phyloP scores from a whole-genome alignment of 2,888 invertebrate genomes.

The Phortica okadai region DNA sequence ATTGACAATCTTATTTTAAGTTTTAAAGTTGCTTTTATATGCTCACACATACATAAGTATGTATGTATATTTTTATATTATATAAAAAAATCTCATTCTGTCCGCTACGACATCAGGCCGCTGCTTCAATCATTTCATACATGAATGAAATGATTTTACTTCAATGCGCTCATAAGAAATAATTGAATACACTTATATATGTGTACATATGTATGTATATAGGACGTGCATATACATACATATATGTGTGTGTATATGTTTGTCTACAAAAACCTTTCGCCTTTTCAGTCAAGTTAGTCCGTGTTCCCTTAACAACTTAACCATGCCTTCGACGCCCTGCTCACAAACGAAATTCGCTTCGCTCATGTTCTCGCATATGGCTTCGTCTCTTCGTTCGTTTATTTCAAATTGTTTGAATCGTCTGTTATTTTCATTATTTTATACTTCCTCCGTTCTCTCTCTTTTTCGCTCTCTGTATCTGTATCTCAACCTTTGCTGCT shows the following conservation, averaged over 20 bases:
- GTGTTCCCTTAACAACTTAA: not conserved
- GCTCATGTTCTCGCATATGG: not conserved
- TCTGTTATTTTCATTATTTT: constrained; percentile 1
- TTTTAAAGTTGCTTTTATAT: too few relatives aligned
- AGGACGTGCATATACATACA: not conserved
- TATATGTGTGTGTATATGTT: not conserved
- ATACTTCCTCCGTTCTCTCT: not conserved
- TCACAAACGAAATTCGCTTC: not conserved
- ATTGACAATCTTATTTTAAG: too few relatives aligned
- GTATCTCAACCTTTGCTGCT: not conserved
- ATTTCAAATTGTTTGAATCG: not conserved
- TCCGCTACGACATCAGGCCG: too few relatives aligned
- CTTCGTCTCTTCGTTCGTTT: not conserved
- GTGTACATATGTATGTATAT: not conserved
- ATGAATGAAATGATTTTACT: too few relatives aligned
- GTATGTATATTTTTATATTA: too few relatives aligned
- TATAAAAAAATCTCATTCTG: too few relatives aligned
- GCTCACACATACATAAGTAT: too few relatives aligned
- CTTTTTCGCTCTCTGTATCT: not conserved
- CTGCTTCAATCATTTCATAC: too few relatives aligned
- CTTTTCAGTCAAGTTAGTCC: not conserved
- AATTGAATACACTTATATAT: too few relatives aligned
- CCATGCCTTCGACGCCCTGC: not conserved
- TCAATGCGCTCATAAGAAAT: too few relatives aligned
- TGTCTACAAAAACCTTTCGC: not conserved